Evolutionary conservation across 2,888 invertebrate genomes (phyloP).

Genomic region (Eledona agricola): DNA sequence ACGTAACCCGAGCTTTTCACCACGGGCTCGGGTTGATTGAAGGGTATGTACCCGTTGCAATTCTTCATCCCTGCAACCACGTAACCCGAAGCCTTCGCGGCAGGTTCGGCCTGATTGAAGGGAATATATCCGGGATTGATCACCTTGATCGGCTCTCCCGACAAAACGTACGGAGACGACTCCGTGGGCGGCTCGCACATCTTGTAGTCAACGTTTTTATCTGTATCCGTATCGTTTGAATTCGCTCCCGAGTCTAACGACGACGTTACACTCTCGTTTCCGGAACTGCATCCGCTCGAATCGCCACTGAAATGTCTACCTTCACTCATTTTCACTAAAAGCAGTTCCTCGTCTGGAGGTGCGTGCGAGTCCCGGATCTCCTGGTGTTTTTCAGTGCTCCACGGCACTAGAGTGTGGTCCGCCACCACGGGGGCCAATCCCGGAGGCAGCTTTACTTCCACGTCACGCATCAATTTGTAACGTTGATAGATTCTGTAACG

Average conservation of each 20-base stretch:
- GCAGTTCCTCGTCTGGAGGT: conserved; percentile 54
- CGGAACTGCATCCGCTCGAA: conserved; percentile 68
- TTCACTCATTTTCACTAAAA: conserved; percentile 50
- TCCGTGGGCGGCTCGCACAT: conserved; percentile 41
- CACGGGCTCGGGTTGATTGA: conserved; percentile 20
- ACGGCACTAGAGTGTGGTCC: conserved; percentile 42
- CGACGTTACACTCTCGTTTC: conserved; percentile 67
- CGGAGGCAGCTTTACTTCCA: conserved; percentile 73
- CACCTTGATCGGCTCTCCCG: conserved; percentile 48
- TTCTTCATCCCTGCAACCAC: conserved; percentile 34
- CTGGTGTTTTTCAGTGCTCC: conserved; percentile 54
- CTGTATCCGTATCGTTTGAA: conserved; percentile 35
- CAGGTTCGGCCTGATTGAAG: conserved; percentile 7
- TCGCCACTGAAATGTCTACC: conserved; percentile 57
- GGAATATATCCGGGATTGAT: conserved; percentile 47
- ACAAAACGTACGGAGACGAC: conserved; percentile 46
- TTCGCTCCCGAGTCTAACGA: conserved; percentile 65
- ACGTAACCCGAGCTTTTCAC: conserved; percentile 49
- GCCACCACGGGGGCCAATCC: conserved; percentile 64
- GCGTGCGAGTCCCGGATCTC: conserved; percentile 47
- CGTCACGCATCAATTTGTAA: conserved; percentile 71
- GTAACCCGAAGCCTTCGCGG: conserved; percentile 39
- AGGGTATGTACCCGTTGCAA: conserved; percentile 23
- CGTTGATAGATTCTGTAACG: conserved; percentile 67
- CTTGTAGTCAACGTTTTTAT: conserved; percentile 38